Base-by-base conservation (phyloP, 1,140 invertebrate species). In the Drosophila nigrodunni region DNA sequence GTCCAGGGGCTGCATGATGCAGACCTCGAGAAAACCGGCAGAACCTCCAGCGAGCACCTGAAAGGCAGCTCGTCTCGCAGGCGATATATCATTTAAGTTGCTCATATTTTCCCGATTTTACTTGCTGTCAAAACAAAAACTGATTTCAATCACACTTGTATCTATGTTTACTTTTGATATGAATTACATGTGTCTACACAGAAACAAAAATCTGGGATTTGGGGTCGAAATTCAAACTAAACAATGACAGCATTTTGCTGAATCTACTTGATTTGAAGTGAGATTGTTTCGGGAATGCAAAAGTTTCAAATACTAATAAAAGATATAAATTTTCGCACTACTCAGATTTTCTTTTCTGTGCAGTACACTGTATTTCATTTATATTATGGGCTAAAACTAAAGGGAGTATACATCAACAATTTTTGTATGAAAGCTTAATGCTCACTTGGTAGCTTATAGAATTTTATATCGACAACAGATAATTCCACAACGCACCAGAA, bases 1-100 rank as follows among this genome's bases (percentile, higher is more conserved):
- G 93, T 99, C 98, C 89, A 98, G 93, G 2, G 98, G 98, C 93
- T 98, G 97, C 98, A 99, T 98, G 64, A 98, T 96, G 88, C 96
- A 98, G 54, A 98, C 97, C 94, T 99, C 98, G 11, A 98, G 95
- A 93, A 98, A 98, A 74, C 97, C 97, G 77, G 97, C 97, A 74
- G 96, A 97, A 66, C 97, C 97, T 66, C 97, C 97, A 77, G 97
- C 96, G 39, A 95, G 94, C 80, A 98, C 95, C 94, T 98, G 97
- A 92, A 98, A 96, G 2, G 94, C 94, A 55, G 96, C 96, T 91
- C 96, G 94, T 92, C 96, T 96, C 39, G 95, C 85, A 0, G 57
- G 55, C n/a, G 91, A 70, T 8, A 92, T 82, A 6, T 76, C 77
- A 25, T 21, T 61, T 15, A 10, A 11, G 1, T 37, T 30, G 52